phyloP scores from a whole-genome alignment of 2,888 invertebrate species.

The Aricia artaxerxes region DNA sequence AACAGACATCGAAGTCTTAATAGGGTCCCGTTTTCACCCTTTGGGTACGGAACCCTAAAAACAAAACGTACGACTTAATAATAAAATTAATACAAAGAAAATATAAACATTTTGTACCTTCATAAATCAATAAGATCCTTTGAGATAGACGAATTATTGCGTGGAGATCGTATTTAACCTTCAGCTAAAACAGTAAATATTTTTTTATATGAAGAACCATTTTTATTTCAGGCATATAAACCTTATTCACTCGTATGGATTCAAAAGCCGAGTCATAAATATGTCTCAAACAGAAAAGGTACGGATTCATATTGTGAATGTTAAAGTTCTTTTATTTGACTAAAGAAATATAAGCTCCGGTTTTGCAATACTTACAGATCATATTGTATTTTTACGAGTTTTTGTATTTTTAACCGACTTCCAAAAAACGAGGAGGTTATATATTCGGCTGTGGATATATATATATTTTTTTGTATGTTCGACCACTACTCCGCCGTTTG shows the following conservation, averaged over 20 bases:
- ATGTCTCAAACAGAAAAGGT: not conserved
- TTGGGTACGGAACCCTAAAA: too few relatives aligned
- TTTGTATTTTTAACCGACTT: not conserved
- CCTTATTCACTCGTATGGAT: constrained; percentile 5
- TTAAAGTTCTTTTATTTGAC: not conserved
- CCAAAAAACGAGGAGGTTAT: too few relatives aligned
- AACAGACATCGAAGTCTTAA: too few relatives aligned
- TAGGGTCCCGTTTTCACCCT: too few relatives aligned
- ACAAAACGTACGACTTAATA: not conserved
- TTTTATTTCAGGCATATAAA: not conserved
- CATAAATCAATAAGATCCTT: constrained; percentile 5
- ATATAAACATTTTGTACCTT: not conserved
- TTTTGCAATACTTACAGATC: not conserved
- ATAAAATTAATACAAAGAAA: not conserved
- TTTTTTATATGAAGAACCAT: not conserved
- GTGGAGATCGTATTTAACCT: not conserved
- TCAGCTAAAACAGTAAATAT: not conserved
- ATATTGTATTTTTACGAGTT: not conserved
- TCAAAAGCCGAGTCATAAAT: constrained; percentile 2
- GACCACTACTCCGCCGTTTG: too few relatives aligned
- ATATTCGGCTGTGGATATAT: too few relatives aligned
- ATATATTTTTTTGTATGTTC: too few relatives aligned
- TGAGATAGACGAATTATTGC: not conserved
- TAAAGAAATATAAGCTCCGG: not conserved
- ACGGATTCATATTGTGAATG: not conserved